Evolutionary conservation across 2,888 invertebrate genomes (phyloP).

Genomic region (Camptogramma bilineatum): DNA sequence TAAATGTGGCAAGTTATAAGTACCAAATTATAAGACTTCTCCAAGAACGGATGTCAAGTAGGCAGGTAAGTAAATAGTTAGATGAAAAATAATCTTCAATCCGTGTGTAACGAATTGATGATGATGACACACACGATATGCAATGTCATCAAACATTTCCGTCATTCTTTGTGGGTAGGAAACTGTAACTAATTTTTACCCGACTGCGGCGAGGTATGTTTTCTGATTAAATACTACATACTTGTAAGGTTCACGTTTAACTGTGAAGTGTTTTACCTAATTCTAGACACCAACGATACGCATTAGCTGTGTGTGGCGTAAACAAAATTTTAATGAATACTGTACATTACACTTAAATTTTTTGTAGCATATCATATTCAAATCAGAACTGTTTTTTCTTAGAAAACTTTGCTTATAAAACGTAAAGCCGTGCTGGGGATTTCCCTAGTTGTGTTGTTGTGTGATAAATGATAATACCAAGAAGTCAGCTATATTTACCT

Average conservation of each 20-base stretch:
- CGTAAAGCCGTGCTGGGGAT: constrained; percentile 32
- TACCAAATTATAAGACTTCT: background rate
- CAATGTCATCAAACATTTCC: background rate
- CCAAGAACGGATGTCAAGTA: constrained; percentile 2
- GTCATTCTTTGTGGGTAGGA: background rate
- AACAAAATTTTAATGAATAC: too few relatives aligned
- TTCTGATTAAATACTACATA: too few relatives aligned
- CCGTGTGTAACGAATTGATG: constrained; percentile 1
- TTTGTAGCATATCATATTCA: background rate
- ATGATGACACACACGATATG: background rate
- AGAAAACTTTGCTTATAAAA: constrained; percentile 2
- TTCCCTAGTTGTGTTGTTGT: constrained; percentile 24
- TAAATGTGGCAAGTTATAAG: background rate
- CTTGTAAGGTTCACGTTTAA: too few relatives aligned
- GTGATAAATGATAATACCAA: constrained; percentile 9
- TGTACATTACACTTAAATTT: too few relatives aligned
- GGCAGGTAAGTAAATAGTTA: background rate
- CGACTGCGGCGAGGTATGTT: too few relatives aligned
- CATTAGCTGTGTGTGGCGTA: too few relatives aligned
- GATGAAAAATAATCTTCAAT: background rate
- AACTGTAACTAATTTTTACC: background rate
- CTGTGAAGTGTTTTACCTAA: too few relatives aligned
- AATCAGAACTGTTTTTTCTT: background rate
- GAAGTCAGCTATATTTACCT: constrained; percentile 16
- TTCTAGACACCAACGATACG: too few relatives aligned